Base-by-base conservation (phyloP, 2,113 vertebrate genomes). In the Sorex araneus region DNA sequence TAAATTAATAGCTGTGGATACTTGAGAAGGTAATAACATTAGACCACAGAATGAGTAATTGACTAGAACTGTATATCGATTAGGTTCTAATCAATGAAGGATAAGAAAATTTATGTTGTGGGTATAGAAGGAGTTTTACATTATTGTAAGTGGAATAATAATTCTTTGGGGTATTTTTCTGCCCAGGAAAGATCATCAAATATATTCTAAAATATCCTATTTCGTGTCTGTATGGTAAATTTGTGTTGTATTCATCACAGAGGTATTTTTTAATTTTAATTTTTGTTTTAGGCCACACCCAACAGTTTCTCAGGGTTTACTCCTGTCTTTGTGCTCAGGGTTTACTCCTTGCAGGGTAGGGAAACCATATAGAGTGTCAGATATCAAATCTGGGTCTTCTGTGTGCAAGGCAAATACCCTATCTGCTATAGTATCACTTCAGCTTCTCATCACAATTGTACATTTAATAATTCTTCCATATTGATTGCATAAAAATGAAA, bases 31-130 rank as follows among this genome's bases (percentile, higher is more conserved):
- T 71, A n/a, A 75, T 75, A 90, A 15, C 25, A 45, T 57, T 57
- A 83, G 89, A 25, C 60, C 85, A 71, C 43, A 69, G 50, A 80
- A 86, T 94, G 66, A 92, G 92, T 92, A 90, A 85, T 83, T 89
- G 83, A 86, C 89, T 89, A 89, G 63, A 95, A 92, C 71, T 83
- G 21, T 27, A 15, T 80, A 95, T 89, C 4, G 18, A 73, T 95
- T 79, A 77, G 32, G 28, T 84, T 7, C 5, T 13, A 83, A 13
- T 50, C 78, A 90, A 77, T 86, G n/a, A 88, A 95, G 54, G 84
- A 70, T 54, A 84, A 87, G 60, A 77, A 70, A 45, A 30, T 30
- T 30, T 63, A 18, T 57, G 8, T 54, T 87, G 21, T 71, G 3
- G 69, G 16, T 30, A 4, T 54, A 43, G 25, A 87, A 67, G 6